A percentile compares a stretch with the other conserved stretches of the same genome.
Evolutionary conservation across 2,113 vertebrate genomes (phyloP).

Genomic region (Chaenogobius annularis): DNA sequence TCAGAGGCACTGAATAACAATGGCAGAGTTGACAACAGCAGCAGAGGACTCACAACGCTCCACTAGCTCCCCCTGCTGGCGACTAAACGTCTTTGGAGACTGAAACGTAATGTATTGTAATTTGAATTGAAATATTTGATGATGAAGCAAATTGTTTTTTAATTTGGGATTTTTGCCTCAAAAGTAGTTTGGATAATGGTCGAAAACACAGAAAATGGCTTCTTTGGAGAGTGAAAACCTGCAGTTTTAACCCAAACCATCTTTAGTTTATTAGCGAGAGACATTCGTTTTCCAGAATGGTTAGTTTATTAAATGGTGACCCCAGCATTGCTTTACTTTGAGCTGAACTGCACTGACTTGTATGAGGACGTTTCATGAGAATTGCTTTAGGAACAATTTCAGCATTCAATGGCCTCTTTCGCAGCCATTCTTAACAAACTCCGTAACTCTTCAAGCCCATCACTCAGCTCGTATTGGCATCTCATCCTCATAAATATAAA

Average conservation of each 20-base stretch:
- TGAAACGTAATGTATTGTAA: too few species aligned
- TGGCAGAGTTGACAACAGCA: neutral
- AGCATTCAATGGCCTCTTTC: too few species aligned
- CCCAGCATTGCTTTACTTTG: neutral
- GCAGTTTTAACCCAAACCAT: too few species aligned
- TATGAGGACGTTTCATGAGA: too few species aligned
- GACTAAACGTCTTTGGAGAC: too few species aligned
- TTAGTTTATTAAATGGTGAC: neutral
- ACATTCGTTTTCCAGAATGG: neutral
- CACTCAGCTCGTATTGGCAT: neutral
- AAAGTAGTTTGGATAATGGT: neutral
- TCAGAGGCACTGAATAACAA: conserved; percentile 21
- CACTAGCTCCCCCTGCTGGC: conserved; percentile 31
- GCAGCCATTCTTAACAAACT: neutral
- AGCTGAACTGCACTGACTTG: too few species aligned
- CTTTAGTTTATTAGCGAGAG: neutral
- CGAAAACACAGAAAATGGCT: neutral
- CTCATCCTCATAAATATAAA: neutral
- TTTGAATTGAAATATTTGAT: too few species aligned
- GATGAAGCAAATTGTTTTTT: too few species aligned
- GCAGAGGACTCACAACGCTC: neutral
- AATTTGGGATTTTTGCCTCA: too few species aligned
- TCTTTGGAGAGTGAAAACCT: neutral
- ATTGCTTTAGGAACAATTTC: too few species aligned
- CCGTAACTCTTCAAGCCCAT: neutral